Base-by-base conservation (phyloP, 2,888 invertebrate genomes). In the Syrphus vitripennis region DNA sequence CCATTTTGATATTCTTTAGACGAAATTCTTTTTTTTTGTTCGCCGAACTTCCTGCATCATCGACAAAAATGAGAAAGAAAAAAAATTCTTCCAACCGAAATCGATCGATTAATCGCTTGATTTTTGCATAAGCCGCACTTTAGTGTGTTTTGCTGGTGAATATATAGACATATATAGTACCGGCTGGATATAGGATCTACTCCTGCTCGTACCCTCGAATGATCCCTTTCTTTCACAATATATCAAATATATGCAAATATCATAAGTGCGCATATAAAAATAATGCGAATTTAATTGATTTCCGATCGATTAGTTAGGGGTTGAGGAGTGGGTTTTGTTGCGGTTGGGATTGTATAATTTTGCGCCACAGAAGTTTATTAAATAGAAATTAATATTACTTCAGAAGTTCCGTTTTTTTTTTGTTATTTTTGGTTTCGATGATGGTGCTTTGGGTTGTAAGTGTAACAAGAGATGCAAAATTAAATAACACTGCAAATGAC, bases 201-300 rank as follows among this genome's bases (percentile, higher is more conserved):
- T 6, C 29, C 53, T 53, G 16, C 24, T 57, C 24, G 6, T 61
- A 26, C 50, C 50, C 50, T 24, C 24, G 12, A 10, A 4, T 63
- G 50, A 74, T 42, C 48, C 59, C 12, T 24, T 9, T 34, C 42
- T n/a, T n/a, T 45, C 57, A 24, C 34, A 14, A n/a, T 10, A 3
- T n/a, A 29, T 29, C 40, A 21, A 77, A 55, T 76, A 31, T 69
- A 86, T 69, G 57, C 61, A 82, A 86, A 82, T 74, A 69, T 53
- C 61, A 42, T 84, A 76, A 76, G 84, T 77, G 67, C 67, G 61
- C 84, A 74, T 78, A 59, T 21, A 59, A 59, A 77, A 82, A 77
- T 86, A 86, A 86, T 86, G 86, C 26, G 82, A 86, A 82, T 77
- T 86, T 86, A 86, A 86, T 81, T 86, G 82, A 86, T 86, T 86